Conservation (phyloP, 2,888 invertebrate species). For the Allolobophora icterica region DNA sequence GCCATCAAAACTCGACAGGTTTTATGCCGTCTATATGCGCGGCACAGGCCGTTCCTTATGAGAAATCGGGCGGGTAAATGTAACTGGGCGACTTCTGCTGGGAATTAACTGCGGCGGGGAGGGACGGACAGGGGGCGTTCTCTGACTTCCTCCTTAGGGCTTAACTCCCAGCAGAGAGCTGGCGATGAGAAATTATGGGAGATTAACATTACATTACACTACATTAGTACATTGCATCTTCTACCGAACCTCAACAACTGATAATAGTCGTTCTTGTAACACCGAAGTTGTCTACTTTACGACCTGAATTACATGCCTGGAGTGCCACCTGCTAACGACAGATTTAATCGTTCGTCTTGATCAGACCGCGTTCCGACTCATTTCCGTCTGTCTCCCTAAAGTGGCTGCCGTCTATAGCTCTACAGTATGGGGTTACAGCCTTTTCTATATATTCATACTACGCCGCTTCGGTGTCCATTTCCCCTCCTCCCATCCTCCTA, state of each 20-base stretch:
- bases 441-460: too few relatives aligned
- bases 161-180: background rate
- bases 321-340: background rate
- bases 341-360: background rate
- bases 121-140: background rate
- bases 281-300: background rate
- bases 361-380: too few relatives aligned
- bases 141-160: background rate
- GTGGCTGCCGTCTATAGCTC: background rate
- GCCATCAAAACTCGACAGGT: conserved; percentile 27
- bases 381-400: background rate
- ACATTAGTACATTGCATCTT: too few relatives aligned
- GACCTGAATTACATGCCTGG: background rate
- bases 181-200: too few relatives aligned
- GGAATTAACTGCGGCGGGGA: background rate
- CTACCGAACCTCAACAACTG: background rate
- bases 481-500: too few relatives aligned
- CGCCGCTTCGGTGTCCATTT: too few relatives aligned
- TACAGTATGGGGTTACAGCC: too few relatives aligned
- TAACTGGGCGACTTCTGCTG: background rate
- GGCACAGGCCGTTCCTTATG: background rate
- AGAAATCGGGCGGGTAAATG: background rate
- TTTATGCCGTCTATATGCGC: conserved; percentile 20
- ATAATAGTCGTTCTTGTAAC: background rate
- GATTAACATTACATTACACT: too few relatives aligned